A percentile compares a stretch with the other conserved stretches of the same genome.
These are phyloP conservation scores for Apolygus lucorum DNA, from an alignment of 1,140 invertebrate genomes.

Conservation along the genomic window DNA sequence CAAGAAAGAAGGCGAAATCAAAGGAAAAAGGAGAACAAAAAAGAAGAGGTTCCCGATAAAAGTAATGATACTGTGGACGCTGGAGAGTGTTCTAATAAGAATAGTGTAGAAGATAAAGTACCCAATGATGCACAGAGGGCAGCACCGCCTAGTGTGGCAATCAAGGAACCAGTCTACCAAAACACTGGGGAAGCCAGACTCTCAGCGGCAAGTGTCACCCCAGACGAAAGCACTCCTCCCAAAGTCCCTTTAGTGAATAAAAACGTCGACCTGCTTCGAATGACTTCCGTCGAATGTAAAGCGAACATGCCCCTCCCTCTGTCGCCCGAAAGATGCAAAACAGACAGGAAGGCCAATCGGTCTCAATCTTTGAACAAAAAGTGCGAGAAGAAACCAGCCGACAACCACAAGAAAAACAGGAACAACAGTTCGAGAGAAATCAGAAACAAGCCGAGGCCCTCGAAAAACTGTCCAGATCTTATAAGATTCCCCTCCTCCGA, in stretches of 20 bases:
- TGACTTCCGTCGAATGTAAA: slow-evolving; percentile 34
- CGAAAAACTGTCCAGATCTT: slow-evolving; percentile 17
- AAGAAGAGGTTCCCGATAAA: not conserved
- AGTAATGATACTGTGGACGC: not conserved
- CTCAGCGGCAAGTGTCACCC: not conserved
- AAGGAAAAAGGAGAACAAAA: slow-evolving; percentile 24
- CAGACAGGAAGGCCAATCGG: not conserved
- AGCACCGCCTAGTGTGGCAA: slow-evolving; percentile 17
- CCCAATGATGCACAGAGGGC: not conserved
- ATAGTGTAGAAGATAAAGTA: too few relatives aligned
- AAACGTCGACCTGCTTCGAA: slow-evolving; percentile 32
- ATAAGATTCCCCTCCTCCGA: slow-evolving; percentile 26
- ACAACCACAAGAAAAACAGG: not conserved
- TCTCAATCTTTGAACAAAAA: slow-evolving; percentile 13
- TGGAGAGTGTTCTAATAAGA: slow-evolving; percentile 20
- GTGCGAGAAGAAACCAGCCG: slow-evolving; percentile 4
- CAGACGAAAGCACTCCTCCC: not conserved
- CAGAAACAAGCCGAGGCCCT: not conserved
- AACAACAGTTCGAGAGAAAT: slow-evolving; percentile 8
- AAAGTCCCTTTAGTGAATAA: slow-evolving; percentile 1
- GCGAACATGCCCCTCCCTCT: slow-evolving; percentile 28
- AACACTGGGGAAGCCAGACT: slow-evolving; percentile 17
- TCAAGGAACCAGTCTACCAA: slow-evolving; percentile 28
- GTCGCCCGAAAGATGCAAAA: slow-evolving; percentile 26
- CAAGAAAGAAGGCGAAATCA: slow-evolving; percentile 26